These are phyloP conservation scores for Neoniphon sammara DNA, from an alignment of 2,797 vertebrate genomes.

Conservation along the genomic window DNA sequence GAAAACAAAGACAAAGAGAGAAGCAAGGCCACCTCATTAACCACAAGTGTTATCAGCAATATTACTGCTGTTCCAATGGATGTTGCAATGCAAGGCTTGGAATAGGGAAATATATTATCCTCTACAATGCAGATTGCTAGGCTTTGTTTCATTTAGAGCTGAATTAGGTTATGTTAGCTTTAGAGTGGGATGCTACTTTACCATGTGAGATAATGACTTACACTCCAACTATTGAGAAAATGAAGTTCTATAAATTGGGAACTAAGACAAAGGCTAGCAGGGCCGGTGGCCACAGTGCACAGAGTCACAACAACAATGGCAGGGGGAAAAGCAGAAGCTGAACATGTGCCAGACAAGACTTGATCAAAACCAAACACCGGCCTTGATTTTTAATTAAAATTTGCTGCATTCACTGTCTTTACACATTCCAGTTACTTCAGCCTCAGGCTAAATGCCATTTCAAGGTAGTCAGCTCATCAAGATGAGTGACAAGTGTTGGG, in stretches of 20 bases:
- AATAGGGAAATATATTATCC: background rate
- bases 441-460: constrained; percentile 5
- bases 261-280: background rate
- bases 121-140: background rate
- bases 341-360: background rate
- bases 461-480: background rate
- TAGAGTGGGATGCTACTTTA: background rate
- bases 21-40: background rate
- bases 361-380: background rate
- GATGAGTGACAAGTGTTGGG: background rate
- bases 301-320: background rate
- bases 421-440: background rate
- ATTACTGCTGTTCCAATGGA: background rate
- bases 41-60: background rate
- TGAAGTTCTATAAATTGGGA: background rate
- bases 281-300: too few relatives aligned
- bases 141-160: background rate
- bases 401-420: background rate
- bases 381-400: too few relatives aligned
- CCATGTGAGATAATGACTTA: background rate
- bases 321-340: background rate
- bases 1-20: background rate
- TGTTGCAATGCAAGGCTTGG: background rate
- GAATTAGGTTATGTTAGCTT: background rate
- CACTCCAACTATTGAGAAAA: background rate